Evolutionary conservation across 30 jellyfish, hydroid and myxozoan species (phyloP), one percentile per base, ranked within the genome.

Genomic region (Cassiopea xamachana): DNA sequence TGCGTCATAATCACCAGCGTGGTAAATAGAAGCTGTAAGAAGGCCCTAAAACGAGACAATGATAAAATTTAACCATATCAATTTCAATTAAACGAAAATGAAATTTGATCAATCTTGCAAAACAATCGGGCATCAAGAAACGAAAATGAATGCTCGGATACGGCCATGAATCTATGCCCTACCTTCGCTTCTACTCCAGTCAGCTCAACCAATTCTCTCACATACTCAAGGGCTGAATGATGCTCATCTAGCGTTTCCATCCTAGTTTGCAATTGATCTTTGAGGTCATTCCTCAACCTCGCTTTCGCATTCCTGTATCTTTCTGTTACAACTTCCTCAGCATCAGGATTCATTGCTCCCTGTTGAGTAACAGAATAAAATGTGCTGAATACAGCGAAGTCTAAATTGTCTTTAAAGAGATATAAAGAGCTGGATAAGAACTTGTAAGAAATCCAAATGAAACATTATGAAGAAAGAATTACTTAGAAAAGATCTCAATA

Each of bases 331-430:
- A 97, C 76, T 68, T 92, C 98, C 70, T 96, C 98, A 9, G 99
- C 99, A 68, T 96, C 99, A 1, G 98, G 98, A 84, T 96, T 96
- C 94, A 87, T 51, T 17, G 99, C 99, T 19, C 97, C 99, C 99
- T 96, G 49, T 48, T 73, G 83, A 85, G 47, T 58, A 55, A 67
- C 43, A 50, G 18, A 46, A 48, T 6, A 59, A 6, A 59, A 59
- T 59, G 14, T 59, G 13, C 1, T 5, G 89, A 7, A 59, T 1
- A 48, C 89, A 81, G 19, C 3, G 13, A 51, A 84, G 82, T 13
- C 79, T 27, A 27, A 27, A 59, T 7, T 19, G n/a, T 15, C 64
- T 49, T 55, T 13, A 49, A 55, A 62, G 8, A 59, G 80, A 16
- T 49, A 81, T 8, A 17, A 43, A 10, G 59, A 59, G 69, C 69